Base-by-base conservation (phyloP, 2,888 invertebrate genomes). In the Plagiodera versicolora region DNA sequence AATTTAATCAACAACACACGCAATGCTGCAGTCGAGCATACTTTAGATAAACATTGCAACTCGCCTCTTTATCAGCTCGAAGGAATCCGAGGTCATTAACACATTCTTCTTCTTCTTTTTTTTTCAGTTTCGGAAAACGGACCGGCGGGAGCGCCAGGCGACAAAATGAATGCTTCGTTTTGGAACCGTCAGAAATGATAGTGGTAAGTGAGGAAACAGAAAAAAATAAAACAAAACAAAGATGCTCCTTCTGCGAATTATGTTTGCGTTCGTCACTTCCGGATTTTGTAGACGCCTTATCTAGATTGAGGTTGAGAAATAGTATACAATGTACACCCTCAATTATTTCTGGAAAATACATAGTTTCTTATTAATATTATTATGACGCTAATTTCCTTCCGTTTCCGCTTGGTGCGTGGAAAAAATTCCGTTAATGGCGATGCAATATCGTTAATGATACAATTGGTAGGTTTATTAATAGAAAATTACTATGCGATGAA, bases 171-270 rank as follows among this genome's bases (percentile, higher is more conserved):
- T 93, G 93, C 79, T 87, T 93, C 80, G 89, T 92, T 65, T 84
- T 92, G 78, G 92, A 93, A 80, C 88, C 91, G 64, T 91, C 92
- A 74, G 92, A 92, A 83, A 91, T 93, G 91, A 90, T 93, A 77
- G 91, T 90, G 82, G 92, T 92, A 80, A 87, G 91, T 89, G n/a
- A n/a, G n/a, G n/a, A 35, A 14, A 14, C 0, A 17, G 6, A 32
- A 8, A 16, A 16, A 16, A 56, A 24, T 24, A 24, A 24, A 24
- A 24, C 24, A 45, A 45, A 58, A 54, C 39, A 14, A 3, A 39
- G 14, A n/a, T n/a, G n/a, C n/a, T n/a, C n/a, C n/a, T n/a, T n/a
- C n/a, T n/a, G n/a, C n/a, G n/a, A n/a, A n/a, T n/a, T n/a, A n/a
- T n/a, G n/a, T n/a, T n/a, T n/a, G n/a, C n/a, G n/a, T 11, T 28